These are phyloP conservation scores for Tilapia sparmanii DNA, from an alignment of 2,113 vertebrate species.

Conservation along the genomic window DNA sequence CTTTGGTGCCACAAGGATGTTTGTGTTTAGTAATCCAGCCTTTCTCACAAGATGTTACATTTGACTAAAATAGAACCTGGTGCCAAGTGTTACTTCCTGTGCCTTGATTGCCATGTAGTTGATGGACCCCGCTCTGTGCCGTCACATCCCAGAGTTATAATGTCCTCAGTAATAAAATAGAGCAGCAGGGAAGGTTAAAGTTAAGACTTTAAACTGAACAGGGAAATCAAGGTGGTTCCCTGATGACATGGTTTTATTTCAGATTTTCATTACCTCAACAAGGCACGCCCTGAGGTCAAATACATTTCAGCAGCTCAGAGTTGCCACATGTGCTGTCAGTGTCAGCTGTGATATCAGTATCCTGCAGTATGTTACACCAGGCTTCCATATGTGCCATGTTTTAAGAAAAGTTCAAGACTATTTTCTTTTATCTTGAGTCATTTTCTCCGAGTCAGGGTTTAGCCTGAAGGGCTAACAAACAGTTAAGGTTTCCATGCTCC, in stretches of 20 bases:
- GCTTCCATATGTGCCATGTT: not conserved
- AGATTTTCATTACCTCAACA: constrained; percentile 51
- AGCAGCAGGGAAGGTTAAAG: constrained; percentile 39
- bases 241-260: constrained; percentile 42
- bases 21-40: not conserved
- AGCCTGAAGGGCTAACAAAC: not conserved
- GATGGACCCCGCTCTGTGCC: constrained; percentile 7
- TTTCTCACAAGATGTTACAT: not conserved
- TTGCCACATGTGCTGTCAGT: not conserved
- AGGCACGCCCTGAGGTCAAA: constrained; percentile 40
- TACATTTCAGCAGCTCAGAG: constrained; percentile 21
- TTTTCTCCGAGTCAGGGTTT: not conserved
- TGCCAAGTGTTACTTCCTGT: not conserved
- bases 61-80: not conserved
- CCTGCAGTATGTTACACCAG: not conserved
- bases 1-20: not conserved
- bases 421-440: not conserved
- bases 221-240: constrained; percentile 54
- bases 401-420: not conserved
- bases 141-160: constrained; percentile 24
- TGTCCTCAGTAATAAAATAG: constrained; percentile 39
- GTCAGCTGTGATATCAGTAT: not conserved
- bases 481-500: not conserved
- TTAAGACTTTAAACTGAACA: constrained; percentile 46
- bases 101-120: not conserved